Conservation (phyloP, 1,140 invertebrate species). For the Drosophila arizonae region DNA sequence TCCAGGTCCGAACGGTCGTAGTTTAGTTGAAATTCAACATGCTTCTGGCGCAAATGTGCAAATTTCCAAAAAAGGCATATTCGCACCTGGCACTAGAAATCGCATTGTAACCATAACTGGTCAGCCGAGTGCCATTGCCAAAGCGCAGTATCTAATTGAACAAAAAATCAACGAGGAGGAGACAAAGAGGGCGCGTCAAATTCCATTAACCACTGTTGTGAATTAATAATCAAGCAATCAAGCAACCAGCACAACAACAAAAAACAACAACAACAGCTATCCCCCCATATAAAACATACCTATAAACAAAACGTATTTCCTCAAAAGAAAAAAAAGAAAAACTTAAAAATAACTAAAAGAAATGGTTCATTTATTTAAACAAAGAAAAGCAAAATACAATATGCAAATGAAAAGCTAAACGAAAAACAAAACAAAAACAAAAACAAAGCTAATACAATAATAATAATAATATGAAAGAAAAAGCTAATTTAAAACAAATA, state of each 20-base stretch:
- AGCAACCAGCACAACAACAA: slow-evolving; percentile 62
- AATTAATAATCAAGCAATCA: slow-evolving; percentile 68
- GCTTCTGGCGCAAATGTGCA: slow-evolving; percentile 98
- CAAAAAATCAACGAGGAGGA: slow-evolving; percentile 98
- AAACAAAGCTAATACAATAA: slow-evolving; percentile 15
- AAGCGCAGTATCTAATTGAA: slow-evolving; percentile 97
- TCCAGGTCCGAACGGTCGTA: slow-evolving; percentile 94
- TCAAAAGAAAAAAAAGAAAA: slow-evolving; percentile 33
- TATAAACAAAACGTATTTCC: slow-evolving; percentile 49
- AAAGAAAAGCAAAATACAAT: slow-evolving; percentile 22
- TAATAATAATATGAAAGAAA: slow-evolving; percentile 54
- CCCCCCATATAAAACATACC: slow-evolving; percentile 6
- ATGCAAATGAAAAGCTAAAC: slow-evolving; percentile 7
- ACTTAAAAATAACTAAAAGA: slow-evolving; percentile 19
- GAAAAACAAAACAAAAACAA: slow-evolving; percentile 4
- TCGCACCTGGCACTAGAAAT: slow-evolving; percentile 97
- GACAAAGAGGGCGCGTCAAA: slow-evolving; percentile 94
- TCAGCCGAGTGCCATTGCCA: slow-evolving; percentile 92
- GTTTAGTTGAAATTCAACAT: slow-evolving; percentile 98
- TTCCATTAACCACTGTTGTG: slow-evolving; percentile 90
- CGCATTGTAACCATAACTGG: slow-evolving; percentile 98
- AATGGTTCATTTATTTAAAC: slow-evolving; percentile 47
- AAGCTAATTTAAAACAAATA: slow-evolving; percentile 33
- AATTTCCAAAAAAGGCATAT: slow-evolving; percentile 99
- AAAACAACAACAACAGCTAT: slow-evolving; percentile 54